These are phyloP conservation scores for Pteria penguin DNA, from an alignment of 2,888 invertebrate genomes.

Conservation along the genomic window DNA sequence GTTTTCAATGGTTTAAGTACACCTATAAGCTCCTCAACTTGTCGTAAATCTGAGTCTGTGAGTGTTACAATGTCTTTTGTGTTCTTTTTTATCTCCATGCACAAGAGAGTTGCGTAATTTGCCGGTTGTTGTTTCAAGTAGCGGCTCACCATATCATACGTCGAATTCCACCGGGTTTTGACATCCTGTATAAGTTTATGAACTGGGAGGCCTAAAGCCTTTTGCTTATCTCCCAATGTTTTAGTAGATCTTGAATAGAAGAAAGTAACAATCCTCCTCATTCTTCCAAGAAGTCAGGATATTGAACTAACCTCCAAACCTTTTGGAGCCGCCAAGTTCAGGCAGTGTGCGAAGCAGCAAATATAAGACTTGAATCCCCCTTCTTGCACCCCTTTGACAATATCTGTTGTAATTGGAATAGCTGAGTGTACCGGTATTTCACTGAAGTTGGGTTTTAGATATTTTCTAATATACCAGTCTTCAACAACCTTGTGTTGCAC, in stretches of 20 bases:
- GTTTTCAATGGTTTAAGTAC: constrained; percentile 42
- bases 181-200: constrained; percentile 45
- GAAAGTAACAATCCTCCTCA: constrained; percentile 30
- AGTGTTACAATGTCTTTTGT: constrained; percentile 44
- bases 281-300: constrained; percentile 25
- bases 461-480: constrained; percentile 32
- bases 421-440: background rate
- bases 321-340: constrained; percentile 35
- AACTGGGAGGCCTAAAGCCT: constrained; percentile 24
- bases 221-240: constrained; percentile 23
- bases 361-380: no score
- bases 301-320: constrained; percentile 19
- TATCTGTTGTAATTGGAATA: constrained; percentile 33
- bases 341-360: constrained; percentile 37
- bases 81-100: constrained; percentile 23
- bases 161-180: constrained; percentile 41
- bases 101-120: constrained; percentile 24
- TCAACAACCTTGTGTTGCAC: constrained; percentile 9
- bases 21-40: constrained; percentile 25
- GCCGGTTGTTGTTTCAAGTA: constrained; percentile 48
- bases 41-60: constrained; percentile 32
- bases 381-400: no score
- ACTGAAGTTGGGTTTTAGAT: background rate
- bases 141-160: constrained; percentile 38
- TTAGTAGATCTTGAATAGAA: constrained; percentile 38